Evolutionary conservation across 1,140 invertebrate species (phyloP), one percentile per base, ranked within the genome.

Genomic region (Hycleus phaleratus): DNA sequence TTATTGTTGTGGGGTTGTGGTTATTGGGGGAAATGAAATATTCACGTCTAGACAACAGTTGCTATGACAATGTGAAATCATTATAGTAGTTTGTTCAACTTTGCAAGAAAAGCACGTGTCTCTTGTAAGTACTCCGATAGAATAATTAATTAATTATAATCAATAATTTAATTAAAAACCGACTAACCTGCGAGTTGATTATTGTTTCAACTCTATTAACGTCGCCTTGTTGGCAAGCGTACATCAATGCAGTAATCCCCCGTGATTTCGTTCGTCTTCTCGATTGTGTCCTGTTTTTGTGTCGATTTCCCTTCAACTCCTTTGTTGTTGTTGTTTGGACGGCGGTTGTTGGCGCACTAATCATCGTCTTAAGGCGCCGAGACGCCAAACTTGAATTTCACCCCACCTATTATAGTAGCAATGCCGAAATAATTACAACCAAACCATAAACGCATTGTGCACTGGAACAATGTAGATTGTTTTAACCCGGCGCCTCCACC

Each of bases 151-250:
- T 39, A 39, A 39, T 6, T 39, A 6, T 6, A 39, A 7, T 39
- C 10, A 39, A 39, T 7, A 39, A 39, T 39, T 6, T 10, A 39
- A n/a, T 42, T n/a, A 42, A 8, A 10, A 42, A 8, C 18, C 18
- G 18, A 42, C 5, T 42, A 7, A 73, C 72, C 67, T 74, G 68
- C 38, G 55, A 56, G 46, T 63, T 61, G 25, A 73, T 55, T 26
- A 73, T 56, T 26, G 63, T 57, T 10, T 65, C 62, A 11, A 83
- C 81, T 53, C 77, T 73, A 4, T 75, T 69, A 68, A 82, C 75
- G 69, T 84, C 76, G 63, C 80, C 81, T 72, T 91, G 90, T 75
- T 93, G 90, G 70, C 90, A 92, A 63, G 91, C 90, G 74, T 92
- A 88, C 90, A 94, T 93, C 67, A 94, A 81, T 50, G 85, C 82